Evolutionary conservation across 2,113 vertebrate species (phyloP), one percentile per base, ranked within the genome.

Genomic region (Macrotis lagotis): DNA sequence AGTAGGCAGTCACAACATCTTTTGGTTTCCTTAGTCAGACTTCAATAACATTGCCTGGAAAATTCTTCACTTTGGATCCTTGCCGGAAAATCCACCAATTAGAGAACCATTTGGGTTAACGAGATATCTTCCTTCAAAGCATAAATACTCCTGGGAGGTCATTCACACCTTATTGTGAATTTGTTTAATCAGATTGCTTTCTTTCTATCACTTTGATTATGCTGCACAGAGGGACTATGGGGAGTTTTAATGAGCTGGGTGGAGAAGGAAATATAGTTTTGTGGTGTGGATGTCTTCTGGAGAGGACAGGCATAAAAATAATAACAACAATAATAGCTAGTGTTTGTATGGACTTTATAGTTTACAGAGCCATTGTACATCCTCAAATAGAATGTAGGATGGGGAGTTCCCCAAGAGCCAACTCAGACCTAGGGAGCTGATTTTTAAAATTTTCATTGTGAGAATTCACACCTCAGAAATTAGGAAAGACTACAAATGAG

Each of bases 1-100:
- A 74, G 16, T n/a, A 44, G 66, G 5, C 37, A 74, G 37, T 44
- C 66, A 74, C 66, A 74, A 44, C 37, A 74, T 74, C 66, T 74
- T 66, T n/a, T 22, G 37, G 37, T 74, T 74, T n/a, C 37, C 66
- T 74, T 37, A n/a, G 37, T 44, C 37, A 74, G 66, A 50, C 55
- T 51, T 90, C 90, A 44, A 48, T 89, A 25, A 48, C 74, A 31
- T n/a, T 22, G 53, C 90, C 66, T 93, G 28, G 37, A 89, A 93
- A 94, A 91, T 50, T 51, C 83, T 92, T 91, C 90, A 31, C 19
- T 7, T 88, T 10, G 28, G 93, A 50, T 50, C 19, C 25, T 51
- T 93, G 53, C 93, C 92, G 91, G 47, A 25, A 91, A 53, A 93
- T 96, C 55, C 91, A 91, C 50, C 91, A 59, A 48, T 95, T 92